These are phyloP conservation scores for Pammene aurita DNA, from an alignment of 2,888 invertebrate genomes.

Conservation along the genomic window DNA sequence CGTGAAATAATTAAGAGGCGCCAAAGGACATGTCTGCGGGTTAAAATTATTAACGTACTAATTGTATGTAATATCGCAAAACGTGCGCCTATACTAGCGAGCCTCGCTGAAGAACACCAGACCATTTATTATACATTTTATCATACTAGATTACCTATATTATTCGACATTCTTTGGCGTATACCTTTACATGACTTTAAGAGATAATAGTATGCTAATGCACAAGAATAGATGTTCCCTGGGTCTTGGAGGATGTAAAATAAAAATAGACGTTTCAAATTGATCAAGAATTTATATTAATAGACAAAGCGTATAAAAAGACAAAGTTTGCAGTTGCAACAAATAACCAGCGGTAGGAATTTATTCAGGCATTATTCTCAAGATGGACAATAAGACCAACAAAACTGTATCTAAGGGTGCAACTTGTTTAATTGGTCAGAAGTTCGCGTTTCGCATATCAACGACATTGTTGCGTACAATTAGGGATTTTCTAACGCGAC, in stretches of 20 bases:
- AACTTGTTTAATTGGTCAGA: conserved; percentile 65
- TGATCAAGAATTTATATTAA: conserved; percentile 41
- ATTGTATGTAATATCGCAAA: conserved; percentile 41
- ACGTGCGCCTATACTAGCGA: conserved; percentile 56
- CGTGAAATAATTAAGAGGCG: conserved; percentile 41
- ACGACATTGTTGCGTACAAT: conserved; percentile 72
- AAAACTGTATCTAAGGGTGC: conserved; percentile 49
- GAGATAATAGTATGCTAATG: conserved; percentile 70
- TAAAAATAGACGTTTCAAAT: conserved; percentile 44
- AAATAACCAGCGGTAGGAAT: conserved; percentile 27
- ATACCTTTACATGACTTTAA: conserved; percentile 62
- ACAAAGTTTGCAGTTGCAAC: conserved; percentile 25
- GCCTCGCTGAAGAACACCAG: conserved; percentile 52
- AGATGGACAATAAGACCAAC: conserved; percentile 29
- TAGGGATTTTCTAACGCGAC: conserved; percentile 74
- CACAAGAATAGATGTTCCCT: conserved; percentile 55
- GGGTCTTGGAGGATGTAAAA: conserved; percentile 52
- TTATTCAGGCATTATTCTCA: conserved; percentile 29
- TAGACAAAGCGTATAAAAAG: conserved; percentile 34
- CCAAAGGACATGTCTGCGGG: conserved; percentile 40
- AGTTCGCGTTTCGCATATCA: conserved; percentile 69
- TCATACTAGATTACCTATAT: conserved; percentile 51
- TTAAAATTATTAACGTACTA: conserved; percentile 39
- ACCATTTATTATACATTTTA: conserved; percentile 59
- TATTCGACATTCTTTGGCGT: conserved; percentile 62